phyloP scores from a whole-genome alignment of 2,797 vertebrate species.

The Spinibarbus caldwelli region DNA sequence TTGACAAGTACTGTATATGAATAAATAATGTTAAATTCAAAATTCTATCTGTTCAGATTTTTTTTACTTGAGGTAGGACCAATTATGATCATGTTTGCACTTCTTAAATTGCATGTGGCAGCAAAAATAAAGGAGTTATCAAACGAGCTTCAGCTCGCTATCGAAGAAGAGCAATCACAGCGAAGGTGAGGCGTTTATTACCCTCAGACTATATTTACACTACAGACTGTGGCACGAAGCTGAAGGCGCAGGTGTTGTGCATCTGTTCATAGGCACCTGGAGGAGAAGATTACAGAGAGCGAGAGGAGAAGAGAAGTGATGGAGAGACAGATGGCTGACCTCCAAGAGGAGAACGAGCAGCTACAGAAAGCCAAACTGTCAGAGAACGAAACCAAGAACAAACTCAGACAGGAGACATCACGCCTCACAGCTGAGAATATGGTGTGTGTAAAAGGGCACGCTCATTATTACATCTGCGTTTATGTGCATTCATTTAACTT shows the following conservation, averaged over 20 bases:
- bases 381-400: conserved; percentile 78
- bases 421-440: conserved; percentile 83
- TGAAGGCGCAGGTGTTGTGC: neutral
- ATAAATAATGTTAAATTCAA: neutral
- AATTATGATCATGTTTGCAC: neutral
- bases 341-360: conserved; percentile 74
- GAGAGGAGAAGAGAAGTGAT: conserved; percentile 71
- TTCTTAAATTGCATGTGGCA: conserved; percentile 54
- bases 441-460: conserved; percentile 66
- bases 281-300: conserved; percentile 72
- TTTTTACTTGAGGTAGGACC: neutral
- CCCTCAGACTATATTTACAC: neutral
- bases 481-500: neutral
- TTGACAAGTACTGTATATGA: neutral
- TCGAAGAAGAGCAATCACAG: conserved; percentile 77
- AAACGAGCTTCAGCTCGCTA: conserved; percentile 68
- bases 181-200: conserved; percentile 73
- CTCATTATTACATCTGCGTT: neutral
- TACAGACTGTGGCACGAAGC: neutral
- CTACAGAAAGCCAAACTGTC: conserved; percentile 74
- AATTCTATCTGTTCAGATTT: neutral
- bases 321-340: conserved; percentile 70
- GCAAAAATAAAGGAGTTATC: conserved; percentile 81
- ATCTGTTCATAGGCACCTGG: conserved; percentile 72
- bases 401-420: conserved; percentile 80